These are phyloP conservation scores for Archaeoteleia sp. DNA, from an alignment of 2,888 invertebrate genomes.

Conservation along the genomic window DNA sequence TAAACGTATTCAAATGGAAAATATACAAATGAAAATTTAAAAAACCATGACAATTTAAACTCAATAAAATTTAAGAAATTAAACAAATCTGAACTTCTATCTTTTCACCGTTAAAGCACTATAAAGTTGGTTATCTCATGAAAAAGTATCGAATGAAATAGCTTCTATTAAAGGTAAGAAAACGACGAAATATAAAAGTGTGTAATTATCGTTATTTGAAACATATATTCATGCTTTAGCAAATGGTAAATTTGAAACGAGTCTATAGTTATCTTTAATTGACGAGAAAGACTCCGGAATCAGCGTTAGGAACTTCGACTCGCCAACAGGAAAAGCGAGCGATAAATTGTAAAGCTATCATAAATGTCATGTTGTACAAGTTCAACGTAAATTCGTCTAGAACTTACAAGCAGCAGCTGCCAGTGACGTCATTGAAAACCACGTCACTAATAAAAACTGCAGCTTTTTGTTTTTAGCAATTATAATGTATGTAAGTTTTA, in stretches of 20 bases:
- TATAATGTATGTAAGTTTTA: no score
- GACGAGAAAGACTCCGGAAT: conserved; percentile 25
- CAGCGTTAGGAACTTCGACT: conserved; percentile 12
- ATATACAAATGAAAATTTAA: no score
- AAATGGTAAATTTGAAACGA: conserved; percentile 6
- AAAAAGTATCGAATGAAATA: no score
- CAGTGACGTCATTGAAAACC: neutral
- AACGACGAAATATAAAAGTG: no score
- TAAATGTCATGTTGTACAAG: conserved; percentile 22
- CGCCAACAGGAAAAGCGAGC: conserved; percentile 23
- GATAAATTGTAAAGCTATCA: conserved; percentile 31
- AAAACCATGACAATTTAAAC: no score
- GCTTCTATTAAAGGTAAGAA: no score
- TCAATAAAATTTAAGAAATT: no score
- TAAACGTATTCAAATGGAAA: no score
- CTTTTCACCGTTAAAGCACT: no score
- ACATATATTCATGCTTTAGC: conserved; percentile 20
- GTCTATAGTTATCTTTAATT: conserved; percentile 25
- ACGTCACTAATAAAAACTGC: neutral
- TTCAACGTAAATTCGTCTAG: conserved; percentile 9
- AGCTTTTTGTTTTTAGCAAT: conserved; percentile 4
- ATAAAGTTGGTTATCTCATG: no score
- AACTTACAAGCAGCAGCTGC: neutral
- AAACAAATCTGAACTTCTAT: no score
- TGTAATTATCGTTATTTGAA: conserved; percentile 21